A percentile compares a stretch with the other conserved stretches of the same genome.
Evolutionary conservation across 2,797 vertebrate species (phyloP).

Genomic region (Artibeus lituratus): DNA sequence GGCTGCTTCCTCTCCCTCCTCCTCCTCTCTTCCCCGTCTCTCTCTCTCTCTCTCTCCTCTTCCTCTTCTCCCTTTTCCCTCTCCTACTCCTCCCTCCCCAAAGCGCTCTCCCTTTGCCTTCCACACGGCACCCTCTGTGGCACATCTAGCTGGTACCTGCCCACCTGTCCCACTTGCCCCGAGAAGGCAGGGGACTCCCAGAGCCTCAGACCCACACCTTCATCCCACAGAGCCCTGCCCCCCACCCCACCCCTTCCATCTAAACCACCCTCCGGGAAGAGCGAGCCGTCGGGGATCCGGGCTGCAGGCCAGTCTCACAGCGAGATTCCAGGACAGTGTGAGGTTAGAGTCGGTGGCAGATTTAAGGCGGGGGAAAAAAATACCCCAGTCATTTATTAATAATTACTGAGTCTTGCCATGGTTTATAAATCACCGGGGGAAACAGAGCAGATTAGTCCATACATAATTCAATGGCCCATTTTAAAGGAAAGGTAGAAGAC

Average conservation of each 20-base stretch:
- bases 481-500: slow-evolving; percentile 15
- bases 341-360: background rate
- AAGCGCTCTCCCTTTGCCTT: background rate
- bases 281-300: background rate
- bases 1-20: background rate
- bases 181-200: background rate
- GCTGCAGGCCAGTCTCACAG: background rate
- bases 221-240: background rate
- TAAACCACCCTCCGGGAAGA: background rate
- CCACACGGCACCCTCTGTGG: too few relatives aligned
- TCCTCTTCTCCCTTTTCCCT: background rate
- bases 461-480: slow-evolving; percentile 59
- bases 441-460: slow-evolving; percentile 49
- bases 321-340: background rate
- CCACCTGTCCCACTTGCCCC: background rate
- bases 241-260: background rate
- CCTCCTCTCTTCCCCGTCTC: too few relatives aligned
- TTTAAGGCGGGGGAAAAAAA: background rate
- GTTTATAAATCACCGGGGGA: slow-evolving; percentile 67
- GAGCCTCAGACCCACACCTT: background rate
- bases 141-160: too few relatives aligned
- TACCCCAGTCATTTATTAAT: slow-evolving; percentile 48
- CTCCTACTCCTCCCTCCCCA: accelerated
- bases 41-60: too few relatives aligned
- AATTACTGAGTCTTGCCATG: slow-evolving; percentile 53